These are phyloP conservation scores for Anticlea derivata DNA, from an alignment of 2,888 invertebrate species.

Conservation along the genomic window DNA sequence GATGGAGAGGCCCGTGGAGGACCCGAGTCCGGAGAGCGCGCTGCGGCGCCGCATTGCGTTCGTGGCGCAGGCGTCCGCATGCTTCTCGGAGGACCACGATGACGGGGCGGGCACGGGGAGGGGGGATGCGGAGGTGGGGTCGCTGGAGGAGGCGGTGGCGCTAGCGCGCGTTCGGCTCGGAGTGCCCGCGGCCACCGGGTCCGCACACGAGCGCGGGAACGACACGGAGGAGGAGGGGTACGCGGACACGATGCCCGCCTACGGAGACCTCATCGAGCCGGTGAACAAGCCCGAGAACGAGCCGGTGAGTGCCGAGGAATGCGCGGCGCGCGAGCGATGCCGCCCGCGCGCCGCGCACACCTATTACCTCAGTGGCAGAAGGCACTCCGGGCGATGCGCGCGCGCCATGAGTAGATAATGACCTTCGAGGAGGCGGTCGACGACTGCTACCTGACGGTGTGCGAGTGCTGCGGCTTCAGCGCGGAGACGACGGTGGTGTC, in stretches of 20 bases:
- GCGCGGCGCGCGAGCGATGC: conserved; percentile 29
- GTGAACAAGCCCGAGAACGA: conserved; percentile 58
- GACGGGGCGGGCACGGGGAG: conserved; percentile 68
- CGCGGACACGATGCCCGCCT: conserved; percentile 78
- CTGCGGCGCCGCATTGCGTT: conserved; percentile 79
- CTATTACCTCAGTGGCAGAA: conserved; percentile 57
- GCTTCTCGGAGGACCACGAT: conserved; percentile 79
- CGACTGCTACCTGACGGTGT: conserved; percentile 78
- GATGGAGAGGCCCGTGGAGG: conserved; percentile 74
- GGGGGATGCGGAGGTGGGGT: conserved; percentile 60
- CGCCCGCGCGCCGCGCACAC: conserved; percentile 24
- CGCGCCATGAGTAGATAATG: conserved; percentile 76
- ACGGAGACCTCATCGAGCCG: conserved; percentile 81
- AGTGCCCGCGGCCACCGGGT: conserved; percentile 61
- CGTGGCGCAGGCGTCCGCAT: conserved; percentile 79
- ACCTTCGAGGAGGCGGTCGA: conserved; percentile 79
- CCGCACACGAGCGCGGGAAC: conserved; percentile 67
- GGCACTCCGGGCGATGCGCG: conserved; percentile 73
- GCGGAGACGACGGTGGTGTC: conserved; percentile 75
- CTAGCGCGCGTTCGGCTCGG: conserved; percentile 77
- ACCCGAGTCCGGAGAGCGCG: conserved; percentile 74
- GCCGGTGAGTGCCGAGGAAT: conserved; percentile 61
- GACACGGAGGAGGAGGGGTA: conserved; percentile 77
- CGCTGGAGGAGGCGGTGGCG: conserved; percentile 80
- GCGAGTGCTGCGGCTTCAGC: conserved; percentile 83